Evolutionary conservation across 2,888 invertebrate genomes (phyloP).

Genomic region (Agrotis exclamationis): DNA sequence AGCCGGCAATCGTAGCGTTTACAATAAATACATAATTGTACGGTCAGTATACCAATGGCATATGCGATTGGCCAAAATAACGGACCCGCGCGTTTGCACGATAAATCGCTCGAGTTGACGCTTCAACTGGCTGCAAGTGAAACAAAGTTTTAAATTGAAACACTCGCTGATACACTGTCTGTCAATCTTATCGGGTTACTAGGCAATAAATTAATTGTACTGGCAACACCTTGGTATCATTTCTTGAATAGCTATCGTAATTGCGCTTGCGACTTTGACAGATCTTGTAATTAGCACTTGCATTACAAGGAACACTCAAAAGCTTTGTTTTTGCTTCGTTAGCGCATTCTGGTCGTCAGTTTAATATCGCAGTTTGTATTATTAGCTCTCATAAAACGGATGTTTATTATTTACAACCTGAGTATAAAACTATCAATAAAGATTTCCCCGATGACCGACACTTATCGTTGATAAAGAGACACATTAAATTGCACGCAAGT

Average conservation of each 20-base stretch:
- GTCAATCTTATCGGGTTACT: constrained; percentile 36
- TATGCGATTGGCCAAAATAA: constrained; percentile 86
- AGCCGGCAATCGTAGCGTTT: constrained; percentile 90
- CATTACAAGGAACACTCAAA: constrained; percentile 36
- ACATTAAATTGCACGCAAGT: constrained; percentile 31
- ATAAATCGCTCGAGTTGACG: constrained; percentile 76
- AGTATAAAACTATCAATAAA: constrained; percentile 67
- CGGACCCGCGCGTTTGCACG: constrained; percentile 78
- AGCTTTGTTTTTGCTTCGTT: constrained; percentile 61
- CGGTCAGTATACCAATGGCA: constrained; percentile 88
- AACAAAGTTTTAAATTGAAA: constrained; percentile 47
- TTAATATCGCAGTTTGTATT: constrained; percentile 60
- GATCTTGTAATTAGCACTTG: constrained; percentile 55
- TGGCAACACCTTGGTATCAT: constrained; percentile 40
- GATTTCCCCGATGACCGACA: constrained; percentile 49
- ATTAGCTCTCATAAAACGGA: constrained; percentile 63
- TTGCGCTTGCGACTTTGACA: constrained; percentile 46
- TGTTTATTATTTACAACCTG: constrained; percentile 61
- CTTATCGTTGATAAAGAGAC: constrained; percentile 51
- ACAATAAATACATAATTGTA: constrained; percentile 92
- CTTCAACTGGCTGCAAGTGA: constrained; percentile 53
- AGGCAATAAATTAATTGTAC: constrained; percentile 27
- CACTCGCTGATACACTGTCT: constrained; percentile 32
- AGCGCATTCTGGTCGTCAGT: constrained; percentile 31
- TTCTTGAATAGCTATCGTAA: constrained; percentile 42